Percentiles rank a stretch among this genome's conserved stretches.
phyloP scores from a whole-genome alignment of 2,888 invertebrate genomes.

The Clusia tigrina region DNA sequence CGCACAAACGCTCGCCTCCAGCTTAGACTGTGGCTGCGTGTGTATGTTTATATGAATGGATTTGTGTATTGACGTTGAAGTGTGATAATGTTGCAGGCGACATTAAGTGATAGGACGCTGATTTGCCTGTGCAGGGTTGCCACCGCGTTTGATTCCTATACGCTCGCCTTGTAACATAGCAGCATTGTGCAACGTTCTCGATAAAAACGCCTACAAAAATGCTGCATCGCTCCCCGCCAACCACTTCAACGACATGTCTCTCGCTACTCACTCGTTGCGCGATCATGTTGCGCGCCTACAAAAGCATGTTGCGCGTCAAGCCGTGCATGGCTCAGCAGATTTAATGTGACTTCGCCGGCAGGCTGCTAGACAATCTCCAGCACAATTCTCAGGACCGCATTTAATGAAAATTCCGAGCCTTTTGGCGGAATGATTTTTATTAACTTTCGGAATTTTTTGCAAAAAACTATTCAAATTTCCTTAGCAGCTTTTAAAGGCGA shows the following conservation, averaged over 20 bases:
- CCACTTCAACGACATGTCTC: background rate
- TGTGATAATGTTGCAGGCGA: conserved; percentile 52
- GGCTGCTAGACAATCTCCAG: conserved; percentile 22
- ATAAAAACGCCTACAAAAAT: conserved; percentile 32
- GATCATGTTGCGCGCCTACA: conserved; percentile 64
- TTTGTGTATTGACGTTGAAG: conserved; percentile 57
- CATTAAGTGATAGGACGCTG: background rate
- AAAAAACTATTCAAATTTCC: too few relatives aligned
- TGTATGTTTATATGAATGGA: conserved; percentile 33
- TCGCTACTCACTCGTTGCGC: too few relatives aligned
- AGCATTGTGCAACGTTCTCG: too few relatives aligned
- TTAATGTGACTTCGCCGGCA: conserved; percentile 3
- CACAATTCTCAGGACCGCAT: too few relatives aligned
- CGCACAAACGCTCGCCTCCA: background rate
- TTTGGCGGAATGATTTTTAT: too few relatives aligned
- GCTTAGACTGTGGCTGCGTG: background rate
- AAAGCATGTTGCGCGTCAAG: conserved; percentile 58
- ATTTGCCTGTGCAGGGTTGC: too few relatives aligned
- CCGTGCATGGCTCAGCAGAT: background rate
- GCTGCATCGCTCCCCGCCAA: background rate
- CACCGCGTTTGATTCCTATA: too few relatives aligned
- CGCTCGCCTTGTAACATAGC: too few relatives aligned
- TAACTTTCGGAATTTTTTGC: too few relatives aligned
- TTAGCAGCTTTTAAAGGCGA: too few relatives aligned
- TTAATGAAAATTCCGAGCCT: background rate